Evolutionary conservation across 1,140 invertebrate genomes (phyloP).

Genomic region (Ladona fulva): DNA sequence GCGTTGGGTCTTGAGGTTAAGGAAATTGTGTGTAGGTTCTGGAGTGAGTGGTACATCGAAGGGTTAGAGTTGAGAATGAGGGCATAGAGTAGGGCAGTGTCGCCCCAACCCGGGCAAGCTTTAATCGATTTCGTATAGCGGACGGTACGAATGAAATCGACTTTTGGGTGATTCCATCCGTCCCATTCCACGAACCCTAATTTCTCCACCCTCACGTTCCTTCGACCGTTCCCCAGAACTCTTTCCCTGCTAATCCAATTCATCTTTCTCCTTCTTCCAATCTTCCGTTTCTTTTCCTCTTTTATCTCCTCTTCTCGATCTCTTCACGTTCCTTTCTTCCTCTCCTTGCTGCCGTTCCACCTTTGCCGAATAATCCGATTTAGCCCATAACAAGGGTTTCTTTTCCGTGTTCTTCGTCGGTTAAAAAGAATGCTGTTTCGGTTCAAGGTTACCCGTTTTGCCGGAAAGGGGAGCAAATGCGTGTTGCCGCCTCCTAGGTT

Average conservation of each 20-base stretch:
- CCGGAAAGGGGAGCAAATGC: too few relatives aligned
- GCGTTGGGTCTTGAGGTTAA: not conserved
- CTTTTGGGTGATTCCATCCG: not conserved
- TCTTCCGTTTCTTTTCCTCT: not conserved
- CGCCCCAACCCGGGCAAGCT: not conserved
- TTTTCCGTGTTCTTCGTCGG: too few relatives aligned
- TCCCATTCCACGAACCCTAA: not conserved
- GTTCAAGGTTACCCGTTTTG: too few relatives aligned
- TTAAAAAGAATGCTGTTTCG: too few relatives aligned
- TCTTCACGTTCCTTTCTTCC: not conserved
- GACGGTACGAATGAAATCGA: not conserved
- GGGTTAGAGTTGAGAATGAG: not conserved
- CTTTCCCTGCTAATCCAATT: not conserved
- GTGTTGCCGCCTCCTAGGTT: too few relatives aligned
- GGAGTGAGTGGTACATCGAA: not conserved
- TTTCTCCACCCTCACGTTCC: not conserved
- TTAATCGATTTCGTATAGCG: not conserved
- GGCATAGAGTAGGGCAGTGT: not conserved
- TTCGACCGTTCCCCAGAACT: not conserved
- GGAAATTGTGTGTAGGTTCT: not conserved
- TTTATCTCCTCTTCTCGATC: not conserved
- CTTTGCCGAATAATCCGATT: too few relatives aligned
- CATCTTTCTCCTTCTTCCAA: not conserved
- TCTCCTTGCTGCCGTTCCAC: too few relatives aligned
- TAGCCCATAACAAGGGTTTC: too few relatives aligned